A percentile compares a stretch with the other conserved stretches of the same genome.
Evolutionary conservation across 2,113 vertebrate species (phyloP).

Genomic region (Crotalus horridus): DNA sequence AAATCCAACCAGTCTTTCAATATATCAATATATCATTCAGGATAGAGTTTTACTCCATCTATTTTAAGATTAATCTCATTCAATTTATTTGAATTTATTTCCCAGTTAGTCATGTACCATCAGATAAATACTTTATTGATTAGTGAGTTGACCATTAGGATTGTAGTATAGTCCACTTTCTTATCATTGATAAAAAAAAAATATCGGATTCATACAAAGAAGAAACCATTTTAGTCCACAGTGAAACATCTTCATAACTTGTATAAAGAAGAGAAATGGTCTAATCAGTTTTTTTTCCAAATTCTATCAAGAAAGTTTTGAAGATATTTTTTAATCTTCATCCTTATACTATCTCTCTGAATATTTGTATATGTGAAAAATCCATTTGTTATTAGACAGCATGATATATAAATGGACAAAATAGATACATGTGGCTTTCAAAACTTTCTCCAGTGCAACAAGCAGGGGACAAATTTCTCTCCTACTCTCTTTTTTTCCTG

Average conservation of each 20-base stretch:
- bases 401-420: neutral
- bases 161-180: neutral
- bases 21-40: neutral
- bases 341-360: neutral
- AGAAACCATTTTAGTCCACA: neutral
- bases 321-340: neutral
- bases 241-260: neutral
- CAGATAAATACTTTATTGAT: neutral
- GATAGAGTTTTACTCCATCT: neutral
- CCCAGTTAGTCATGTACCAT: neutral
- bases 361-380: neutral
- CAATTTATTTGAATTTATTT: neutral
- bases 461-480: neutral
- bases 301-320: neutral
- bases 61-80: neutral
- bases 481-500: neutral
- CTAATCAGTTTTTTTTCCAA: neutral
- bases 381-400: no score
- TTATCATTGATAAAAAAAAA: neutral
- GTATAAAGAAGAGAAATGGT: neutral
- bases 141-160: neutral
- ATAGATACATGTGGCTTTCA: neutral
- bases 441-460: no score
- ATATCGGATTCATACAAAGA: neutral
- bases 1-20: neutral